Base-by-base conservation (phyloP, 1,140 invertebrate genomes). In the Arion vulgaris region DNA sequence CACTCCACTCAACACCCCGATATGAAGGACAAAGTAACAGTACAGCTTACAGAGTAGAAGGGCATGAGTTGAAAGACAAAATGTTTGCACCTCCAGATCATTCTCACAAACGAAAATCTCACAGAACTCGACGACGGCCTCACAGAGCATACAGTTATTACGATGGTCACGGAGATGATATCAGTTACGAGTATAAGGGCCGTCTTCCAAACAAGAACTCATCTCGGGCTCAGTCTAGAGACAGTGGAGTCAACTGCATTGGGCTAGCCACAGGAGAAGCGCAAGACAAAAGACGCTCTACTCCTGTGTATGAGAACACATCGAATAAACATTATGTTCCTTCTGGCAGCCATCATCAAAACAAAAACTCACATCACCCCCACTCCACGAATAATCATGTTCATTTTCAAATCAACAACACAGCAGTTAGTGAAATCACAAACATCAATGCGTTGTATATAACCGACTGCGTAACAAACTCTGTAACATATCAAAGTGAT, bases 231-330 rank as follows among this genome's bases (percentile, higher is more conserved):
- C 84, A 85, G 51, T 91, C 90, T 28, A 80, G 87, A 19, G 88
- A 90, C 62, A 90, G 89, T 86, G 90, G 90, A 7, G 90, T 91
- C 0, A 91, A 91, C 82, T 90, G 89, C 85, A 78, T 91, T 0
- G 90, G 90, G n/a, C 71, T 89, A 28, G 82, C 26, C 23, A 23
- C 69, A 77, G 53, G 69, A 71, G 68, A 80, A 45, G 34, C 26
- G 13, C 9, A 80, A 80, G 69, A 34, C 69, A 73, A 76, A 68
- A 41, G 81, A 41, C 38, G 34, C 34, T 9, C 1, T 32, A 49
- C 13, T 36, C 28, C 41, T 26, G 69, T 81, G 23, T 74, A 81
- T 81, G 80, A 81, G 39, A 81, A 73, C 34, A 74, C 49, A 23
- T 53, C 76, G 39, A 32, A 23, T 32, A 66, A 66, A 32, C 62